phyloP scores from a whole-genome alignment of 2,113 vertebrate genomes.

The Channa argus region DNA sequence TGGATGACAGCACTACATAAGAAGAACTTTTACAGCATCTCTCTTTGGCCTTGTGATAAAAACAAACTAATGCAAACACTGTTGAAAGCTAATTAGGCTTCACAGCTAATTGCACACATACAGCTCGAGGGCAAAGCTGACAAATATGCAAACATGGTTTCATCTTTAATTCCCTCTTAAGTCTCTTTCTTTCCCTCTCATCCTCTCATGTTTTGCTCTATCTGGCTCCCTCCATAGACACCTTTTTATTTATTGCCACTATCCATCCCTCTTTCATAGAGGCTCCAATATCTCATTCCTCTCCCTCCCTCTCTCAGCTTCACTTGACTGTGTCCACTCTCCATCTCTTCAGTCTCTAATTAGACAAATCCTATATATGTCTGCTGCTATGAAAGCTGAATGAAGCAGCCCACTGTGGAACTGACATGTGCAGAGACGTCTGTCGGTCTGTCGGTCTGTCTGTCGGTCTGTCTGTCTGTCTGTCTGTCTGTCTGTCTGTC shows the following conservation, averaged over 20 bases:
- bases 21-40: no score
- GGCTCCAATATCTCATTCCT: background rate
- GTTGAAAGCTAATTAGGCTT: conserved; percentile 34
- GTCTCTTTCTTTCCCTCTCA: background rate
- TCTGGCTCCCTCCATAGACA: conserved; percentile 1
- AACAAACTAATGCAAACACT: conserved; percentile 12
- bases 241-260: background rate
- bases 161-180: conserved; percentile 31
- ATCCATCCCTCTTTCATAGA: background rate
- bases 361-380: background rate
- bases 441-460: background rate
- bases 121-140: conserved; percentile 12
- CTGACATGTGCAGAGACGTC: background rate
- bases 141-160: conserved; percentile 33
- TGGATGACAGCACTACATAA: no score
- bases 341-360: background rate
- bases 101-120: conserved; percentile 14
- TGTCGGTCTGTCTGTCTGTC: background rate
- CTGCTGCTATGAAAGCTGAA: background rate
- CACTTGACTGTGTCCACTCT: background rate
- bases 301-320: background rate
- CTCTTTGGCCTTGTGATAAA: background rate
- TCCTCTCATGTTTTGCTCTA: background rate
- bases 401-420: background rate
- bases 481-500: background rate